Percentiles rank a stretch among this genome's conserved stretches.
Evolutionary conservation across 2,797 vertebrate genomes (phyloP).

Genomic region (Crax fasciolata): DNA sequence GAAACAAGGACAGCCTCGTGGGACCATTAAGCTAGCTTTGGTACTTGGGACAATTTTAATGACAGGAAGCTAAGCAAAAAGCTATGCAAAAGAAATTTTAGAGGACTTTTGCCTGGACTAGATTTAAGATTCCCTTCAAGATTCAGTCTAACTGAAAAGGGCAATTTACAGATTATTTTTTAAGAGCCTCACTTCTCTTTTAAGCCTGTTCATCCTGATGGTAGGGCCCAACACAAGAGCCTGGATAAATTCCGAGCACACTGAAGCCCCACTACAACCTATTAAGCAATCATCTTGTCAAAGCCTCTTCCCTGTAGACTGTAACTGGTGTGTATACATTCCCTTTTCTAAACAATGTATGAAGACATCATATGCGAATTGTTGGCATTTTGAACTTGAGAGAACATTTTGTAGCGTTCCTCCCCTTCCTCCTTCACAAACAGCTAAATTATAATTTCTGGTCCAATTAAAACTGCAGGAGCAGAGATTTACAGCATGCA

Average conservation of each 20-base stretch:
- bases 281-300: neutral
- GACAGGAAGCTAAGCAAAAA: neutral
- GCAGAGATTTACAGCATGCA: conserved; percentile 48
- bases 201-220: neutral
- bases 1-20: neutral
- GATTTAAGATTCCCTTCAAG: neutral
- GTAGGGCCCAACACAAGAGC: neutral
- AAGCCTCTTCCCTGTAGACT: neutral
- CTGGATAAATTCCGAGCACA: neutral
- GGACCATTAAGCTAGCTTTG: neutral
- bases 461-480: conserved; percentile 59
- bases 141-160: neutral
- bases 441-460: conserved; percentile 50
- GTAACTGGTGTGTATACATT: neutral
- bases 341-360: neutral
- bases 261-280: neutral
- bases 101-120: neutral
- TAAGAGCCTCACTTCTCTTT: neutral
- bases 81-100: neutral
- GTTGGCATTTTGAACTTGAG: conserved; percentile 13
- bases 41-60: neutral
- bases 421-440: neutral
- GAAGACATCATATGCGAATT: neutral
- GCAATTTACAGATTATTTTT: neutral
- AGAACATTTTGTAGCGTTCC: neutral